Evolutionary conservation across 2,888 invertebrate genomes (phyloP), one percentile per base, ranked within the genome.

Genomic region (Lampropteryx suffumata): DNA sequence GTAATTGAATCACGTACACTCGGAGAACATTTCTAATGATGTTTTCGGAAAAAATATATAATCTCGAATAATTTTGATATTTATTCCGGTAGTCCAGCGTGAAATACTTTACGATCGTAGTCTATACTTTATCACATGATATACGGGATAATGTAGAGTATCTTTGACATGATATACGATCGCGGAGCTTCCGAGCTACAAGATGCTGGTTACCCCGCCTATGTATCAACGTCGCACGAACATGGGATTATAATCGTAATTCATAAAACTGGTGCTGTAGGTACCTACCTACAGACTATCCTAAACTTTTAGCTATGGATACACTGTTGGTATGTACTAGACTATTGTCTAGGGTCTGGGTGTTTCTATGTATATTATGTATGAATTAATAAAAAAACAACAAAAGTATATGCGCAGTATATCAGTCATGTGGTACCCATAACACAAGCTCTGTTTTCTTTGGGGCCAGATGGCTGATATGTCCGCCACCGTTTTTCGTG

Each of bases 151-250:
- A 27, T 12, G 26, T 30, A 29, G 26, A 45, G 47, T 21, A 41
- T 33, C 27, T 45, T 30, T 12, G 50, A 42, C 44, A 35, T 53
- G 55, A 56, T 54, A 46, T 49, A 55, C 36, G 53, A 46, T 41
- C 12, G 32, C 36, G 17, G 39, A 53, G 46, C 53, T 43, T 43
- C 48, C 37, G 36, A 46, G 49, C 36, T 50, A 53, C 41, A 36
- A 45, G 42, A 48, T 46, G 46, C 44, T 36, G 40, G 36, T 33
- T 44, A 44, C 43, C 40, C 32, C 13, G 24, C 9, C 44, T 27
- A 41, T 54, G 26, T 41, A 39, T 56, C 56, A 54, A 13, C 51
- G 53, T 49, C 56, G 28, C 21, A 27, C 21, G 40, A 44, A 55
- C 52, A 44, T 39, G 46, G 46, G 43, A 28, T 30, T 10, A 42